A percentile compares a stretch with the other conserved stretches of the same genome.
These are phyloP conservation scores for Lindbergichthys nudifrons DNA, from an alignment of 2,797 vertebrate species.

Conservation along the genomic window DNA sequence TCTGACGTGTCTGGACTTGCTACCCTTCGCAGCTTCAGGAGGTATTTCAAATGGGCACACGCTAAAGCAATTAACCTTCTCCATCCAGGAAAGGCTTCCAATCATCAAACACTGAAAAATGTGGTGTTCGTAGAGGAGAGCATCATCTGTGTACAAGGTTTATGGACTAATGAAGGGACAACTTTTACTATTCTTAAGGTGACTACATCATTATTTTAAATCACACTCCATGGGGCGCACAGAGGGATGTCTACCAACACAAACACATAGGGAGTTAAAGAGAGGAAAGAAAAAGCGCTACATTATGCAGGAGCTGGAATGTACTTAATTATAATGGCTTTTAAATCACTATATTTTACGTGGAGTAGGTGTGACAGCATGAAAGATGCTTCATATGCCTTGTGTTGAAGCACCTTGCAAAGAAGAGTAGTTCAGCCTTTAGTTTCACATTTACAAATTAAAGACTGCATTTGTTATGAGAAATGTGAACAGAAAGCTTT, in stretches of 20 bases:
- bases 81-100: slow-evolving; percentile 37
- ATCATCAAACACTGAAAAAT: slow-evolving; percentile 36
- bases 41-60: slow-evolving; percentile 53
- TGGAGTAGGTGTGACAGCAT: background rate
- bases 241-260: slow-evolving; percentile 6
- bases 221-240: slow-evolving; percentile 4
- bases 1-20: slow-evolving; percentile 62
- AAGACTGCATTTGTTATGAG: background rate
- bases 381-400: background rate
- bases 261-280: background rate
- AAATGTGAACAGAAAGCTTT: background rate
- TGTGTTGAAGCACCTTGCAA: background rate
- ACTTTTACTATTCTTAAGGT: background rate
- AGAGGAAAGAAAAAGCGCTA: background rate
- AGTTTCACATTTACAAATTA: background rate
- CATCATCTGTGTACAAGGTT: slow-evolving; percentile 25
- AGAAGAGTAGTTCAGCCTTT: background rate
- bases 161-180: slow-evolving; percentile 28
- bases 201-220: slow-evolving; percentile 3
- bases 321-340: background rate
- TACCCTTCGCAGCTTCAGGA: slow-evolving; percentile 51
- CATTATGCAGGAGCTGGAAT: background rate
- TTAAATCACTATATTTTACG: background rate
- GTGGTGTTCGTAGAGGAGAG: slow-evolving; percentile 16
- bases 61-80: slow-evolving; percentile 69